Evolutionary conservation across 2,888 invertebrate genomes (phyloP).

Genomic region (Spialia ferax): DNA sequence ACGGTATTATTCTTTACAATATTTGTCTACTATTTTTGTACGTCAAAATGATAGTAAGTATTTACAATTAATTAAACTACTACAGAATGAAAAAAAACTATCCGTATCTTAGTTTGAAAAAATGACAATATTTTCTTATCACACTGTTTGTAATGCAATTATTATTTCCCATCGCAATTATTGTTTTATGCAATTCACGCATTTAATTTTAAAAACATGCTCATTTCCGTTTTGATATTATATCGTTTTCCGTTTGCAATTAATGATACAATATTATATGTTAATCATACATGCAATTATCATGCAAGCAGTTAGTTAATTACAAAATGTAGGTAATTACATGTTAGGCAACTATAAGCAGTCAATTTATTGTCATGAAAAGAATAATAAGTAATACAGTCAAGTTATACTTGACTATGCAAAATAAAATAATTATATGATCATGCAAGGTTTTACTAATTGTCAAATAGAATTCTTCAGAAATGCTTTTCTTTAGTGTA

Average conservation of each 20-base stretch:
- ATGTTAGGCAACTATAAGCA: background rate
- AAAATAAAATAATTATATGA: background rate
- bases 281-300: constrained; percentile 4
- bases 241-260: constrained; percentile 25
- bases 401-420: background rate
- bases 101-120: background rate
- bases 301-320: background rate
- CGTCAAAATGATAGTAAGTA: too few species aligned
- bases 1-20: too few species aligned
- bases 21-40: too few species aligned
- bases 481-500: background rate
- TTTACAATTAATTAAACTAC: too few species aligned
- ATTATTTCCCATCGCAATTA: background rate
- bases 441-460: background rate
- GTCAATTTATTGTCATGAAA: background rate
- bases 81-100: too few species aligned
- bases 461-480: background rate
- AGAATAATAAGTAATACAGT: background rate
- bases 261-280: background rate
- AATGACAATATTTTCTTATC: background rate
- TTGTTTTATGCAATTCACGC: constrained; percentile 1
- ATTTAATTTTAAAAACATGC: constrained; percentile 11
- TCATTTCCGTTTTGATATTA: constrained; percentile 14
- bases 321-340: background rate
- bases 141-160: background rate